phyloP scores from a whole-genome alignment of 2,888 invertebrate genomes.

The Tortricodes alternella region DNA sequence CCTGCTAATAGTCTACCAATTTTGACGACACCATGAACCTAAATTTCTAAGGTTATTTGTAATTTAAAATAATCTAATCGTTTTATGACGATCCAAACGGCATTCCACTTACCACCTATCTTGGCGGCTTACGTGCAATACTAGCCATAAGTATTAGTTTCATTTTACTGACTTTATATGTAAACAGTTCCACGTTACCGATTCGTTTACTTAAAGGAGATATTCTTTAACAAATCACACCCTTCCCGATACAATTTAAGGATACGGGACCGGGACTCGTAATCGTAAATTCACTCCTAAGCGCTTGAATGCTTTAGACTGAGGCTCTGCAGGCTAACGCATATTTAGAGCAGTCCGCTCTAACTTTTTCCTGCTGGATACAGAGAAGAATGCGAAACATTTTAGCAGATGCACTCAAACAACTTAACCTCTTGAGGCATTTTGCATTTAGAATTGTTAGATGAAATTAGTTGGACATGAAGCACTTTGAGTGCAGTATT shows the following conservation, averaged over 20 bases:
- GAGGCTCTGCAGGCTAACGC: constrained; percentile 50
- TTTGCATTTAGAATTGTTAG: background rate
- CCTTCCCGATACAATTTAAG: constrained; percentile 51
- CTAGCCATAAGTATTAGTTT: background rate
- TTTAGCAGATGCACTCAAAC: background rate
- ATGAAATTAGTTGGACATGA: background rate
- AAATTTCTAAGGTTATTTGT: too few relatives aligned
- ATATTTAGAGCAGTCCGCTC: constrained; percentile 47
- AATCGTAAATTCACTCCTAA: constrained; percentile 61
- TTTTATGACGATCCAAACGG: too few relatives aligned
- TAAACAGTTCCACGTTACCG: constrained; percentile 1
- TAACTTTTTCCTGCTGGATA: constrained; percentile 46
- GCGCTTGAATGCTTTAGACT: constrained; percentile 51
- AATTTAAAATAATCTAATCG: too few relatives aligned
- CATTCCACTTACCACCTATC: too few relatives aligned
- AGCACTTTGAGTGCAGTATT: background rate
- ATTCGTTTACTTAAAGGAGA: constrained; percentile 47
- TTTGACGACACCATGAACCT: too few relatives aligned
- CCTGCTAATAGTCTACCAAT: too few relatives aligned
- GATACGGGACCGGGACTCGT: constrained; percentile 51
- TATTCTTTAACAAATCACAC: constrained; percentile 45
- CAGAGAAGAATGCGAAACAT: constrained; percentile 43
- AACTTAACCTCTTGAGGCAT: background rate
- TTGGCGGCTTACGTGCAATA: background rate
- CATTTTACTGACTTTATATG: background rate